A percentile compares a stretch with the other conserved stretches of the same genome.
phyloP scores from a whole-genome alignment of 2,888 invertebrate species.

The Clostera curtula region DNA sequence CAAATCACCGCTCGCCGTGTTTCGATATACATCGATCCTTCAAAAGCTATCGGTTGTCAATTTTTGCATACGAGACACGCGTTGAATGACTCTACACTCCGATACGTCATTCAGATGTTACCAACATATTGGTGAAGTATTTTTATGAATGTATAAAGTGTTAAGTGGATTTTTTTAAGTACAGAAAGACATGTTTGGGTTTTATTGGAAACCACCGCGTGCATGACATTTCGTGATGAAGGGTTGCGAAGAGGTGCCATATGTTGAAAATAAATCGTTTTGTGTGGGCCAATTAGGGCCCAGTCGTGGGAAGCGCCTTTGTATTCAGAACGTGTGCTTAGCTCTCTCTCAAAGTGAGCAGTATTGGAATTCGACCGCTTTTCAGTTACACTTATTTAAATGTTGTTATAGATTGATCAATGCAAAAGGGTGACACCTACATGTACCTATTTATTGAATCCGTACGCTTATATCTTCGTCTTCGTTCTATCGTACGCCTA shows the following conservation, averaged over 20 bases:
- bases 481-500: no score
- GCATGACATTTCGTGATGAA: conserved; percentile 33
- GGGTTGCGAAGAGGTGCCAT: conserved; percentile 28
- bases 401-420: no score
- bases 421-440: no score
- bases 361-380: no score
- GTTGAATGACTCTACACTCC: conserved; percentile 14
- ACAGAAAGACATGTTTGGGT: conserved; percentile 25
- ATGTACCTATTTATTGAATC: no score
- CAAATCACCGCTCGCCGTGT: conserved; percentile 18
- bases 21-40: conserved; percentile 19
- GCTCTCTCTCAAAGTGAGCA: no score
- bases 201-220: conserved; percentile 39
- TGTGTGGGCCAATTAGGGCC: conserved; percentile 15
- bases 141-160: conserved; percentile 33
- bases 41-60: conserved; percentile 5
- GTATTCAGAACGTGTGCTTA: background rate
- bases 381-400: no score
- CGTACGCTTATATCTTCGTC: no score
- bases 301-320: conserved; percentile 18
- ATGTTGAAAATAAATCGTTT: conserved; percentile 28
- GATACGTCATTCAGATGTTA: conserved; percentile 6
- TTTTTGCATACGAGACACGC: conserved; percentile 12
- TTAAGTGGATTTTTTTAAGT: conserved; percentile 40
- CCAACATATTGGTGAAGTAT: conserved; percentile 14